Evolutionary conservation across 2,888 invertebrate species (phyloP).

Genomic region (Chrysina gloriosa): DNA sequence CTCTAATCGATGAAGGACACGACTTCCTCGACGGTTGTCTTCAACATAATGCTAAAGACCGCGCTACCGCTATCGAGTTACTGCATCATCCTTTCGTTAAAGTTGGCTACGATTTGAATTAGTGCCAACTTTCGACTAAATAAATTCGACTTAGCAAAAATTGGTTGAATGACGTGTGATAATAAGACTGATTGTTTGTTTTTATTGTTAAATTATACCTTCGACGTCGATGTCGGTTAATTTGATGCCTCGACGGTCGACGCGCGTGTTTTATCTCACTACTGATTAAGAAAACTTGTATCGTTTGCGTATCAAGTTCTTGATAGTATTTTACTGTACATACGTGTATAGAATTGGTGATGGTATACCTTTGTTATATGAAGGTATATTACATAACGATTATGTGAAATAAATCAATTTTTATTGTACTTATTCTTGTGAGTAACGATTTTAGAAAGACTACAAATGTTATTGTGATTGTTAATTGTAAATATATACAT

Average conservation of each 20-base stretch:
- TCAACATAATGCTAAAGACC: slow-evolving; percentile 80
- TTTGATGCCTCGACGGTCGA: slow-evolving; percentile 9
- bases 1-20: slow-evolving; percentile 84
- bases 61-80: slow-evolving; percentile 79
- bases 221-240: background rate
- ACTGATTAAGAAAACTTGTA: slow-evolving; percentile 12
- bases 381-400: slow-evolving; percentile 30
- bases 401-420: background rate
- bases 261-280: slow-evolving; percentile 15
- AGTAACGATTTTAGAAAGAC: slow-evolving; percentile 30
- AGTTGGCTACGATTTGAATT: slow-evolving; percentile 63
- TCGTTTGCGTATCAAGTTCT: background rate
- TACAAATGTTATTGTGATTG: slow-evolving; percentile 33
- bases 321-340: slow-evolving; percentile 27
- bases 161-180: slow-evolving; percentile 23
- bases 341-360: slow-evolving; percentile 21
- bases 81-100: slow-evolving; percentile 82
- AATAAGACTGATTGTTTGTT: slow-evolving; percentile 33
- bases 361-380: slow-evolving; percentile 35
- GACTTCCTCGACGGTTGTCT: slow-evolving; percentile 84
- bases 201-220: slow-evolving; percentile 21
- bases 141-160: background rate
- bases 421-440: slow-evolving; percentile 29
- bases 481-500: slow-evolving; percentile 26
- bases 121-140: background rate